Conservation (phyloP, 2,797 vertebrate genomes). For the Xiphorhynchus erythropygius region DNA sequence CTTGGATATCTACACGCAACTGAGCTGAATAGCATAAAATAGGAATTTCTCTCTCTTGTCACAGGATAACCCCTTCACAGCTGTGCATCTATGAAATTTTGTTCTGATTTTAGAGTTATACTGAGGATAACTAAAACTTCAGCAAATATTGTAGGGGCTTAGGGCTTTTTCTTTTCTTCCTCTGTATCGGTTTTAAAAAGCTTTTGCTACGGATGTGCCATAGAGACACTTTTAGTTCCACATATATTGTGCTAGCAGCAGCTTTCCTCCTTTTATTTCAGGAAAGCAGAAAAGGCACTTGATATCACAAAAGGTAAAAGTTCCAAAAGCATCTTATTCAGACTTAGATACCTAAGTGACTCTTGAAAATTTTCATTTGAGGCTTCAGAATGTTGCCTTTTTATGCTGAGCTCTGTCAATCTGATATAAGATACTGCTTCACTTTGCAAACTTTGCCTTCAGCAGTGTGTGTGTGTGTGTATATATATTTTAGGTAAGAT, state of each 20-base stretch:
- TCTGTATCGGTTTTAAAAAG: neutral
- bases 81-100: neutral
- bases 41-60: neutral
- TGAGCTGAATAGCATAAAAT: neutral
- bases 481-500: neutral
- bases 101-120: neutral
- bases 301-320: neutral
- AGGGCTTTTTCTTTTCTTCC: neutral
- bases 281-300: neutral
- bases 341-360: neutral
- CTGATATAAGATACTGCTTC: neutral
- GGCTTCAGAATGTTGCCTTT: neutral
- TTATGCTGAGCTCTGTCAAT: neutral
- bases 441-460: neutral
- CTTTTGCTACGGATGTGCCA: neutral
- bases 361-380: slow-evolving; percentile 6
- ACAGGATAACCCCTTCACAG: neutral
- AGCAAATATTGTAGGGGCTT: neutral
- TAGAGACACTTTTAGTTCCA: neutral
- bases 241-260: neutral
- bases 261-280: slow-evolving; percentile 14
- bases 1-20: neutral
- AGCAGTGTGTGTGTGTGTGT: neutral
- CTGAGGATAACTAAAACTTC: neutral
- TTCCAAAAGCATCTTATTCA: neutral